Evolutionary conservation across 1,140 invertebrate species (phyloP).

Genomic region (Ceratitis capitata): DNA sequence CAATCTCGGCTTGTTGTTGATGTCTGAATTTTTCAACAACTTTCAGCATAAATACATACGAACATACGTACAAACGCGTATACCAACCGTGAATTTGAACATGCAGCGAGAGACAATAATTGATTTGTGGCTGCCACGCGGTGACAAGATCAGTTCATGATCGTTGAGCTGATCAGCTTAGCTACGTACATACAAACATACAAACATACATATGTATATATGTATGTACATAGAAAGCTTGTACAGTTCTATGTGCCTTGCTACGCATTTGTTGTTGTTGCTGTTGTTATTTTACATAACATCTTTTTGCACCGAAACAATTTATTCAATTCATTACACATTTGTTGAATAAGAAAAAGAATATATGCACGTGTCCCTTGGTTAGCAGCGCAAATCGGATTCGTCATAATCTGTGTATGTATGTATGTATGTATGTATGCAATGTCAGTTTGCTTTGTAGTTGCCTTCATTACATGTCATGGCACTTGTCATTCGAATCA

Average conservation of each 20-base stretch:
- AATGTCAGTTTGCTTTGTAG: background rate
- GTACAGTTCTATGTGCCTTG: no score
- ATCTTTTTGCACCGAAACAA: background rate
- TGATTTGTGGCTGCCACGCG: conserved; percentile 2
- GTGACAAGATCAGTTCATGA: conserved; percentile 10
- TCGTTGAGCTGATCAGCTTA: background rate
- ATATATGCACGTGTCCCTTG: background rate
- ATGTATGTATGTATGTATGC: no score
- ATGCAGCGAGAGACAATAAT: background rate
- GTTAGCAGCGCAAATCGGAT: background rate
- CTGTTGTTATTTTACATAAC: background rate
- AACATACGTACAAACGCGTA: no score
- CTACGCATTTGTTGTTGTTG: no score
- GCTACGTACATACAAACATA: background rate
- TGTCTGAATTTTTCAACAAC: conserved; percentile 37
- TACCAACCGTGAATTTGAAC: background rate
- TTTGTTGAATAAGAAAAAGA: background rate
- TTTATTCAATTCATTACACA: background rate
- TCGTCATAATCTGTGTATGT: no score
- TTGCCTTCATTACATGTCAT: background rate
- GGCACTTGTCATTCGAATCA: background rate
- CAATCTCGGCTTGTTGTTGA: conserved; percentile 13
- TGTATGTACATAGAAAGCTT: background rate
- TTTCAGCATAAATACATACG: no score
- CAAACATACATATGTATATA: background rate